Percentiles rank a stretch among this genome's conserved stretches.
phyloP scores from a whole-genome alignment of 2,797 vertebrate species.

The Remorina albescens region DNA sequence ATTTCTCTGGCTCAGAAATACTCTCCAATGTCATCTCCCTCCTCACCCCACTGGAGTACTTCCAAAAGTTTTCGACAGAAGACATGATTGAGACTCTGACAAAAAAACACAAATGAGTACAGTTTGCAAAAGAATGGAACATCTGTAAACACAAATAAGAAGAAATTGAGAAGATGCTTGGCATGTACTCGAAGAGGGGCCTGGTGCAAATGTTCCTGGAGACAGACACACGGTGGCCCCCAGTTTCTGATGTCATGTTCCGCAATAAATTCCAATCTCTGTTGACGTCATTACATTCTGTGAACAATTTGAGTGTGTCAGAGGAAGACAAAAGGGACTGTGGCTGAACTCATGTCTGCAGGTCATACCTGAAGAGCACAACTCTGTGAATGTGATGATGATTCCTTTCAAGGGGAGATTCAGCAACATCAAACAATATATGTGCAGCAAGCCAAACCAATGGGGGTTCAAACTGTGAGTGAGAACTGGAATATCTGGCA shows the following conservation, averaged over 20 bases:
- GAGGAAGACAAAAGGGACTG: slow-evolving; percentile 18
- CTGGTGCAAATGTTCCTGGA: not conserved
- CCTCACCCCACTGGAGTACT: no score
- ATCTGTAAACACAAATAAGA: not conserved
- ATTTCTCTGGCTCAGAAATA: no score
- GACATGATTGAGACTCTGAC: no score
- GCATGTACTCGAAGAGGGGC: not conserved
- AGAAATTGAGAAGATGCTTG: not conserved
- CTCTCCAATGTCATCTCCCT: no score
- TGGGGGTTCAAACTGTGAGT: not conserved
- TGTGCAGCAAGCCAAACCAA: not conserved
- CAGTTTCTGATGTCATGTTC: slow-evolving; percentile 33
- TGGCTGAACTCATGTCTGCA: slow-evolving; percentile 31
- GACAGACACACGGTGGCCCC: not conserved
- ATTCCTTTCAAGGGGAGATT: no score
- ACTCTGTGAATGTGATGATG: no score
- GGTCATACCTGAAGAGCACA: no score
- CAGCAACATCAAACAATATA: no score
- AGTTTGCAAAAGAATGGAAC: not conserved
- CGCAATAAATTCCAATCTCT: slow-evolving; percentile 38
- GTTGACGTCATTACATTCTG: slow-evolving; percentile 24
- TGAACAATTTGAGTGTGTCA: slow-evolving; percentile 24
- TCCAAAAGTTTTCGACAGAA: no score
- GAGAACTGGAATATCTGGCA: not conserved
- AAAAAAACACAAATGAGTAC: not conserved